Conservation (phyloP, 2,797 vertebrate species). For the Cryptoprocta ferox region DNA sequence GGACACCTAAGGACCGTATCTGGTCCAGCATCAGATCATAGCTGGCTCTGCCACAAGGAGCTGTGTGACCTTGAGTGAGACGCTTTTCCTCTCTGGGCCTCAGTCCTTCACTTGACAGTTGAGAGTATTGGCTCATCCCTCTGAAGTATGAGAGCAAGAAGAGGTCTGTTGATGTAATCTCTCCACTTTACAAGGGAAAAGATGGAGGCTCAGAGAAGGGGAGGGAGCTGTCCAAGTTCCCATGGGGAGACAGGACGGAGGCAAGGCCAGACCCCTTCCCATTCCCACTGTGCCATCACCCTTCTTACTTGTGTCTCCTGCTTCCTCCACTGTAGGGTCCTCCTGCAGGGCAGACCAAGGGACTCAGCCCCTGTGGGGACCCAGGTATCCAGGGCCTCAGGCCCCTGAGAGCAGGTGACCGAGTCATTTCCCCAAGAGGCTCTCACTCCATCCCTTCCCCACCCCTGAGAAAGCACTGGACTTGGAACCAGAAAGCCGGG, state of each 20-base stretch:
- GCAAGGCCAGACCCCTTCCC: background rate
- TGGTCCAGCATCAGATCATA: background rate
- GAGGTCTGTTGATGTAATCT: background rate
- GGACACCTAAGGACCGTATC: too few relatives aligned
- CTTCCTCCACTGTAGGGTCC: background rate
- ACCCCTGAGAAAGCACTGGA: too few relatives aligned
- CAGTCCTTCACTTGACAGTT: background rate
- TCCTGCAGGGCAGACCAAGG: background rate
- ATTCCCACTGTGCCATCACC: background rate
- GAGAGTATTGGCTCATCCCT: background rate
- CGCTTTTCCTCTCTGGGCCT: background rate
- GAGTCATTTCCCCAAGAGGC: background rate
- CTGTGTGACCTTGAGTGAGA: background rate
- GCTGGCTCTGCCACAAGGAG: background rate
- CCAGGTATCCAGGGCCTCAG: background rate
- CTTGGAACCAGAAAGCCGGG: background rate
- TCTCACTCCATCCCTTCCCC: background rate
- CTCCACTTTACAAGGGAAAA: background rate
- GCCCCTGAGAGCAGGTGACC: background rate
- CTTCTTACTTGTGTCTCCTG: background rate
- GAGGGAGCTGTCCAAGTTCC: background rate
- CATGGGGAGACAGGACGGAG: accelerated
- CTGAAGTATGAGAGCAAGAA: background rate
- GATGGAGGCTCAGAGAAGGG: background rate
- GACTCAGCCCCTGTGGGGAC: background rate